A percentile compares a stretch with the other conserved stretches of the same genome.
phyloP scores from a whole-genome alignment of 1,140 invertebrate genomes.

The Drosophila repleta region DNA sequence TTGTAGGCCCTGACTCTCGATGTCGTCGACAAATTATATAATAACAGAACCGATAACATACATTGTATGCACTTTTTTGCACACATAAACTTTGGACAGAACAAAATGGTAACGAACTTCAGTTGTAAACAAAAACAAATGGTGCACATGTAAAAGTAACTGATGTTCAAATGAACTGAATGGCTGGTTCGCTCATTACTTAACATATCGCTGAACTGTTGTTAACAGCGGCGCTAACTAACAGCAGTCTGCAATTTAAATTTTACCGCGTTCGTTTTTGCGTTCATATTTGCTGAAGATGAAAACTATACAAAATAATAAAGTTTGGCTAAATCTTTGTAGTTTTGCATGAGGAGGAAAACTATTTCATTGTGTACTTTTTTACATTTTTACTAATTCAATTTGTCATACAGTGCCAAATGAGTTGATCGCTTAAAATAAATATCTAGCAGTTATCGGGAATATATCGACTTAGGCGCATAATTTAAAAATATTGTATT shows the following conservation, averaged over 20 bases:
- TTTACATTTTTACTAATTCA: too few relatives aligned
- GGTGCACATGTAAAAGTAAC: conserved; percentile 21
- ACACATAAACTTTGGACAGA: conserved; percentile 10
- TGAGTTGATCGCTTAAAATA: too few relatives aligned
- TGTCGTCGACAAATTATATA: conserved; percentile 25
- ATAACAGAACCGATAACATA: conserved; percentile 17
- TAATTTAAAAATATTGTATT: too few relatives aligned
- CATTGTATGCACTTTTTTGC: conserved; percentile 14
- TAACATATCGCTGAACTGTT: conserved; percentile 1
- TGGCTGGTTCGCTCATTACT: conserved; percentile 5
- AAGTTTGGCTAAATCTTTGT: too few relatives aligned
- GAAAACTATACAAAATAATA: too few relatives aligned
- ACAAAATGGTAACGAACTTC: conserved; percentile 26
- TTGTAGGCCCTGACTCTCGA: neutral
- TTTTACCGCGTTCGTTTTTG: neutral
- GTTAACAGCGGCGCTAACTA: neutral
- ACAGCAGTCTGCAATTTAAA: neutral
- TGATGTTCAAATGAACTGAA: conserved; percentile 10
- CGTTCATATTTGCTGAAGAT: too few relatives aligned
- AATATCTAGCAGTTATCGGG: too few relatives aligned
- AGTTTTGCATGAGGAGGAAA: too few relatives aligned
- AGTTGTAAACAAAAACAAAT: conserved; percentile 46
- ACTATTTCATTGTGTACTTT: too few relatives aligned
- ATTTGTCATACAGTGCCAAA: too few relatives aligned
- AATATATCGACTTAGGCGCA: too few relatives aligned